Conservation (phyloP, 2,797 vertebrate genomes). For the Clamator glandarius region DNA sequence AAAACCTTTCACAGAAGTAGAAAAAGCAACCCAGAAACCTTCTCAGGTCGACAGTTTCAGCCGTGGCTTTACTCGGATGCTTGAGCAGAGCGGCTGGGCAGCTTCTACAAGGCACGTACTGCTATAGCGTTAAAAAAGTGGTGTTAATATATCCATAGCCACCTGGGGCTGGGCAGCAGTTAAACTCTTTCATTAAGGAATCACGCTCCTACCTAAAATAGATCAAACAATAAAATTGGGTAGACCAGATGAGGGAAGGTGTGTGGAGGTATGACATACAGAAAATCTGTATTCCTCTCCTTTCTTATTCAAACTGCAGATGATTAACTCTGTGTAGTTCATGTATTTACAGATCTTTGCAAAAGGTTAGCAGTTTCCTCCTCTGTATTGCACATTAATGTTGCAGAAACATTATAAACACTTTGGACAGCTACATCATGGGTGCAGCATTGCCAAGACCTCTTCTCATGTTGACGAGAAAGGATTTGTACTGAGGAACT, state of each 20-base stretch:
- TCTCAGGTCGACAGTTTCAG: too few relatives aligned
- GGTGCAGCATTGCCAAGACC: background rate
- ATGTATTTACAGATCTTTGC: background rate
- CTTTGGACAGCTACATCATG: background rate
- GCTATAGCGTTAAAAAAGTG: too few relatives aligned
- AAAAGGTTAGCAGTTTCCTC: background rate
- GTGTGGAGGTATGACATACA: background rate
- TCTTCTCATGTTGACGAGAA: background rate
- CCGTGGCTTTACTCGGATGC: too few relatives aligned
- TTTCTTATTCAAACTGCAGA: background rate
- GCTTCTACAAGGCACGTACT: too few relatives aligned
- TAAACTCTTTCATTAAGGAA: background rate
- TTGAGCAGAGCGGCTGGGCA: too few relatives aligned
- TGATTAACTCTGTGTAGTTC: background rate
- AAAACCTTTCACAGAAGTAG: too few relatives aligned
- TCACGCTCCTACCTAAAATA: background rate
- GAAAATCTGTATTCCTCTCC: background rate
- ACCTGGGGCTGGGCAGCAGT: background rate
- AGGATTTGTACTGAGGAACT: conserved; percentile 30
- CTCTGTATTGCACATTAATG: background rate
- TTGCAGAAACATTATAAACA: background rate
- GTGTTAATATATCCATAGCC: too few relatives aligned
- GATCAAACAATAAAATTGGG: background rate
- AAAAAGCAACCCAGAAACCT: too few relatives aligned
- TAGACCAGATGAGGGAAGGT: background rate